A percentile compares a stretch with the other conserved stretches of the same genome.
phyloP scores from a whole-genome alignment of 2,113 vertebrate species.

The Heterotilapia buettikoferi region DNA sequence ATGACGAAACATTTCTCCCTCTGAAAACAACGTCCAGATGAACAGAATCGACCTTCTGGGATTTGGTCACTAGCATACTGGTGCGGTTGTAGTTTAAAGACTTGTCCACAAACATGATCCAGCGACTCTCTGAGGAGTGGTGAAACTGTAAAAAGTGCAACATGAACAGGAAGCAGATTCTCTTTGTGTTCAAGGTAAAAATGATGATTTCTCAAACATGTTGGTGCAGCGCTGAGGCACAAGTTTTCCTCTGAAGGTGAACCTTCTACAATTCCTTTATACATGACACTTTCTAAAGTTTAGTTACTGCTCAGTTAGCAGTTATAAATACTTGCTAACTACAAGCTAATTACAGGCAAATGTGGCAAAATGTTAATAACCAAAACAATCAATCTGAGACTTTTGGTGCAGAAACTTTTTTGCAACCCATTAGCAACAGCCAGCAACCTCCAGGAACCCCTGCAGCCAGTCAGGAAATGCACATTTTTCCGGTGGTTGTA shows the following conservation, averaged over 20 bases:
- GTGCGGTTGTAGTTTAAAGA: background rate
- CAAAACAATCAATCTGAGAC: background rate
- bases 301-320: background rate
- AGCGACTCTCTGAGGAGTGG: background rate
- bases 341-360: background rate
- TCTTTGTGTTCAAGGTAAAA: background rate
- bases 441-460: background rate
- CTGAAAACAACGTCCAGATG: background rate
- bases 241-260: background rate
- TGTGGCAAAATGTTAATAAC: background rate
- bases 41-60: background rate
- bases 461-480: background rate
- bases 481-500: background rate
- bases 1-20: background rate
- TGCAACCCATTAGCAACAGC: background rate
- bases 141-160: background rate
- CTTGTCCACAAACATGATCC: background rate
- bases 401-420: background rate
- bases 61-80: background rate
- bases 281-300: background rate
- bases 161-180: background rate
- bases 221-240: fast-evolving
- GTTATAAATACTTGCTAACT: background rate
- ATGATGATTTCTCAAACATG: background rate
- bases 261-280: background rate